Conservation (phyloP, 2,888 invertebrate genomes). For the Acleris literana region DNA sequence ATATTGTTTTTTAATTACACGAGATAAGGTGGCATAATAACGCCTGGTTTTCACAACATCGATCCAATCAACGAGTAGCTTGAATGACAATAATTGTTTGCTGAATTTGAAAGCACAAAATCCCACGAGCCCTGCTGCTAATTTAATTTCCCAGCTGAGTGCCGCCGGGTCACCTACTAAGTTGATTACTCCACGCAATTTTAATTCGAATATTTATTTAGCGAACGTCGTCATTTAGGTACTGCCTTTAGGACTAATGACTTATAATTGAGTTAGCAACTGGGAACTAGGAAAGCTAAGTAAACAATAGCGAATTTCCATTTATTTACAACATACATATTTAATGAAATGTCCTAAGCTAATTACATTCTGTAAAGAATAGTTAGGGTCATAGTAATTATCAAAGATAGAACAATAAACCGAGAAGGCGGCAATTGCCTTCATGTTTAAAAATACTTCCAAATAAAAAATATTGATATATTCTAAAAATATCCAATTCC, state of each 20-base stretch:
- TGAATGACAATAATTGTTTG: slow-evolving; percentile 22
- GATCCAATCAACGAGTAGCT: slow-evolving; percentile 10
- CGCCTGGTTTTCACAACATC: slow-evolving; percentile 14
- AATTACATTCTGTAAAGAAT: too few species aligned
- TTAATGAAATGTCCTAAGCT: too few species aligned
- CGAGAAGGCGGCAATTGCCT: too few species aligned
- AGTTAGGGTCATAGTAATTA: too few species aligned
- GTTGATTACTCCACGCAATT: slow-evolving; percentile 30
- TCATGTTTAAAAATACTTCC: too few species aligned
- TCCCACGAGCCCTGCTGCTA: slow-evolving; percentile 23
- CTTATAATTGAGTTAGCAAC: slow-evolving; percentile 26
- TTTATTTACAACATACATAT: too few species aligned
- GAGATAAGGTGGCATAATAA: not conserved
- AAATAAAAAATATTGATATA: too few species aligned
- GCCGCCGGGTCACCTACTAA: slow-evolving; percentile 29
- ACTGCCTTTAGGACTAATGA: slow-evolving; percentile 21
- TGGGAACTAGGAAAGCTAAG: not conserved
- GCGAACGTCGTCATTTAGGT: slow-evolving; percentile 11
- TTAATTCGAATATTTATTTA: slow-evolving; percentile 32
- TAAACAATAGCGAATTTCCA: too few species aligned
- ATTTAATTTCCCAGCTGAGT: slow-evolving; percentile 30
- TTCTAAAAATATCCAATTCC: too few species aligned
- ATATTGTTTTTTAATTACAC: too few species aligned
- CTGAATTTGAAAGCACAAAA: slow-evolving; percentile 22
- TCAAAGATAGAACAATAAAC: too few species aligned